Conservation (phyloP, 2,888 invertebrate genomes). For the Ephialtes manifestator region DNA sequence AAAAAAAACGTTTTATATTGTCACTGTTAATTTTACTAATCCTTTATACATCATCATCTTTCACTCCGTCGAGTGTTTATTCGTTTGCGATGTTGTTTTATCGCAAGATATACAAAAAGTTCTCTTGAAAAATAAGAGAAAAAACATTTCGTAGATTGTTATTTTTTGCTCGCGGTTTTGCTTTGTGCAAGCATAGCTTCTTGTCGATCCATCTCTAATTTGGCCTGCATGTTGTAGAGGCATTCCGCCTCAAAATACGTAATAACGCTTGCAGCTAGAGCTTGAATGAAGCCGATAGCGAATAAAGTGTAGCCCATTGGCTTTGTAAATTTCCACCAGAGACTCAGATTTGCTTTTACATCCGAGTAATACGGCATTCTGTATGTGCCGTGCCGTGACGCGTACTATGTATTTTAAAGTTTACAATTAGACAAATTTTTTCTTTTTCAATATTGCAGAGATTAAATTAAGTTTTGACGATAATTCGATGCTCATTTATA, state of each 20-base stretch:
- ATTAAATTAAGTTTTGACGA: not conserved
- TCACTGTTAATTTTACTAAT: conserved; percentile 56
- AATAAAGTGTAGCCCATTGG: conserved; percentile 87
- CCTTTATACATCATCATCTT: conserved; percentile 22
- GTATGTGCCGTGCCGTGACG: conserved; percentile 88
- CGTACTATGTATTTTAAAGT: conserved; percentile 87
- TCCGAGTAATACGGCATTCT: conserved; percentile 89
- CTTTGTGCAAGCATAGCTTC: too few relatives aligned
- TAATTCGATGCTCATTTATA: too few relatives aligned
- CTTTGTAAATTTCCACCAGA: conserved; percentile 87
- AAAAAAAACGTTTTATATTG: conserved; percentile 78
- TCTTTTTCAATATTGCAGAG: not conserved
- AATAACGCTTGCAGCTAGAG: conserved; percentile 87
- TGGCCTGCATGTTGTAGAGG: conserved; percentile 45
- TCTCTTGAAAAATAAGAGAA: not conserved
- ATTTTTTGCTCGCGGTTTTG: not conserved
- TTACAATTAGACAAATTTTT: not conserved
- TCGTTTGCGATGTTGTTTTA: not conserved
- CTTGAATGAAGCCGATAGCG: conserved; percentile 87
- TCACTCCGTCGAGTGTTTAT: not conserved
- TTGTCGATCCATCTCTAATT: not conserved
- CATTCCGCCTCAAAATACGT: conserved; percentile 88
- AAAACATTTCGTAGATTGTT: not conserved
- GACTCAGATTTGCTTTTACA: conserved; percentile 87
- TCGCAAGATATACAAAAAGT: not conserved